Conservation (phyloP, 2,113 vertebrate species). For the Pelmatolapia mariae region DNA sequence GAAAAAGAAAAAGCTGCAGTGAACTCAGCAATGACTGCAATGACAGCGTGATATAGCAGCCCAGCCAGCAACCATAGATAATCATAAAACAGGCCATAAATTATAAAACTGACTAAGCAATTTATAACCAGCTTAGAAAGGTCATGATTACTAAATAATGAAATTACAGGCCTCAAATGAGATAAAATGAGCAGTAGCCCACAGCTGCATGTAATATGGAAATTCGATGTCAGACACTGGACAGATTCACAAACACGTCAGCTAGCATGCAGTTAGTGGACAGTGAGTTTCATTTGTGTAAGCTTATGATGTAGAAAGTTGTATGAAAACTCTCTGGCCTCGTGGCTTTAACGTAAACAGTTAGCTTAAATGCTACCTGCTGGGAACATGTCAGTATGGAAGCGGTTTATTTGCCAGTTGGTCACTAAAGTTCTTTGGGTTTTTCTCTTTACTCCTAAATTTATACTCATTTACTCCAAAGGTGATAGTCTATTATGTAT, state of each 20-base stretch:
- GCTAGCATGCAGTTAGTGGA: not conserved
- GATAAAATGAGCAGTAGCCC: not conserved
- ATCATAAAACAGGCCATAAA: slow-evolving; percentile 15
- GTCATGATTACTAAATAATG: slow-evolving; percentile 10
- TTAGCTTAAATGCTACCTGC: not conserved
- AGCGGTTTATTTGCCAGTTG: not conserved
- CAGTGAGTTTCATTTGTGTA: not conserved
- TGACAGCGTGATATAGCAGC: slow-evolving; percentile 48
- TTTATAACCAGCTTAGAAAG: not conserved
- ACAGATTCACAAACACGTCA: not conserved
- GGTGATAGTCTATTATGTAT: not conserved
- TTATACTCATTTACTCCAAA: not conserved
- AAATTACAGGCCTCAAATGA: not conserved
- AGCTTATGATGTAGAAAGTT: not conserved
- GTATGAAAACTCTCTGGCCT: too few relatives aligned
- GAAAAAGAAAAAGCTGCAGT: slow-evolving; percentile 17
- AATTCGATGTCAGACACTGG: not conserved
- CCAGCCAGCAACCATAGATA: slow-evolving; percentile 57
- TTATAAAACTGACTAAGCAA: not conserved
- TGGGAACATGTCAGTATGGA: not conserved
- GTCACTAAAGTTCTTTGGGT: not conserved
- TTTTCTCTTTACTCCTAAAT: not conserved
- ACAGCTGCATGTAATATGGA: not conserved
- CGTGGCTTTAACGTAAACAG: not conserved
- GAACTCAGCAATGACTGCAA: slow-evolving; percentile 15